phyloP scores from a whole-genome alignment of 2,888 invertebrate species.

The Hydrotaea diabolus region DNA sequence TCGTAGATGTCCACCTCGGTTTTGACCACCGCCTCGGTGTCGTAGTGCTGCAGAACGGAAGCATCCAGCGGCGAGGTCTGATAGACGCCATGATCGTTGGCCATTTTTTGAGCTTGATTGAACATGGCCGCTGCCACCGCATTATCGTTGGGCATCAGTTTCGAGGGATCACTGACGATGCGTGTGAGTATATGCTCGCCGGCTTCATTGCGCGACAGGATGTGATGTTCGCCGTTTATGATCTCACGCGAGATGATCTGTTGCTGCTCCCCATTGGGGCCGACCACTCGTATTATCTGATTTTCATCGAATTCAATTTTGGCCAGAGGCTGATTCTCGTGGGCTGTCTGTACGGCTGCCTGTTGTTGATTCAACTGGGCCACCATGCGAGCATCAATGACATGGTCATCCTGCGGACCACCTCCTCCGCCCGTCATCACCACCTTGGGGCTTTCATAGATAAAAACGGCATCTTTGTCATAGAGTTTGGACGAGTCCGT shows the following conservation, averaged over 20 bases:
- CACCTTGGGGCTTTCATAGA: slow-evolving; percentile 79
- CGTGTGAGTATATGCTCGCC: slow-evolving; percentile 81
- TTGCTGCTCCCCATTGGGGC: slow-evolving; percentile 80
- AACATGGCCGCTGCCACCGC: slow-evolving; percentile 79
- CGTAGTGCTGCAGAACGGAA: slow-evolving; percentile 80
- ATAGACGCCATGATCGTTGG: slow-evolving; percentile 77
- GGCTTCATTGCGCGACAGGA: slow-evolving; percentile 80
- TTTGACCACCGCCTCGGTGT: slow-evolving; percentile 76
- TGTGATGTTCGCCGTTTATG: slow-evolving; percentile 81
- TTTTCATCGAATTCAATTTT: slow-evolving; percentile 81
- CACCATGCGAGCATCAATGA: slow-evolving; percentile 80
- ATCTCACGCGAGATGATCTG: slow-evolving; percentile 81
- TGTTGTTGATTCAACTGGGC: slow-evolving; percentile 76
- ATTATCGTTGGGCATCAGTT: slow-evolving; percentile 79
- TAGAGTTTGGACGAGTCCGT: slow-evolving; percentile 79
- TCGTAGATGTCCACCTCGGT: slow-evolving; percentile 80
- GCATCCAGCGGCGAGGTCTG: slow-evolving; percentile 80
- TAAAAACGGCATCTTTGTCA: slow-evolving; percentile 80
- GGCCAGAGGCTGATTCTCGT: slow-evolving; percentile 78
- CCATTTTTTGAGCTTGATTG: slow-evolving; percentile 79
- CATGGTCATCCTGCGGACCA: slow-evolving; percentile 75
- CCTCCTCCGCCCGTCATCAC: slow-evolving; percentile 74
- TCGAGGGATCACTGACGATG: slow-evolving; percentile 80
- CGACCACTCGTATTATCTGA: slow-evolving; percentile 81
- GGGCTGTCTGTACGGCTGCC: slow-evolving; percentile 68